Percentiles rank a stretch among this genome's conserved stretches.
Conservation (phyloP, 2,797 vertebrate genomes). For the Microhierax caerulescens region DNA sequence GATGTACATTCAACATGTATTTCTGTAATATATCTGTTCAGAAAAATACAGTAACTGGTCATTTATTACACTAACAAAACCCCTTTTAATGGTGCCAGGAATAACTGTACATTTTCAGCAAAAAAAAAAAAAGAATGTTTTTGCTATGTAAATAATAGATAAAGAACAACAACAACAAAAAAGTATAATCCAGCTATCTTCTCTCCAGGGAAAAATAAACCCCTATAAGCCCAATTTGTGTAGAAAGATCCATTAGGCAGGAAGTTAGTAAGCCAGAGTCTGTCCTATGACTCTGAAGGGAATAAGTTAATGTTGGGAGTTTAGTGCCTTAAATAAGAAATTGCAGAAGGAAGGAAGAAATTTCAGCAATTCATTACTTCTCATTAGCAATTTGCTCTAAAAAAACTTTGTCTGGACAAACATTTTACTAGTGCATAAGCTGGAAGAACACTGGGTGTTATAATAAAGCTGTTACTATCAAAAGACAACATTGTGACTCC, state of each 20-base stretch:
- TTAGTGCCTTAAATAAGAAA: constrained; percentile 51
- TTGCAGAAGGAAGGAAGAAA: constrained; percentile 40
- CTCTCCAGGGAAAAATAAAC: constrained; percentile 67
- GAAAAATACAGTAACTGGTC: constrained; percentile 10
- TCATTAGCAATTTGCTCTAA: constrained; percentile 15
- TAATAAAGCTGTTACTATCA: constrained; percentile 1
- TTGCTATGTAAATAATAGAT: constrained; percentile 78
- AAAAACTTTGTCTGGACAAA: constrained; percentile 3
- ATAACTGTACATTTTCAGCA: constrained; percentile 64
- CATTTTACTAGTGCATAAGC: neutral
- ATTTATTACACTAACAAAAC: constrained; percentile 33
- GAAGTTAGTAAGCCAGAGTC: constrained; percentile 69
- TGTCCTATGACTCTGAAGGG: constrained; percentile 52
- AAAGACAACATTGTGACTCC: neutral
- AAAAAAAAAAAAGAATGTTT: constrained; percentile 29
- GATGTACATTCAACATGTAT: neutral
- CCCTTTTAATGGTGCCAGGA: constrained; percentile 63
- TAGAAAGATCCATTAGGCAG: constrained; percentile 74
- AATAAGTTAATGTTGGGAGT: constrained; percentile 42
- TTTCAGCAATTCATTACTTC: constrained; percentile 53
- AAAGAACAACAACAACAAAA: constrained; percentile 52
- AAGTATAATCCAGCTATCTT: constrained; percentile 52
- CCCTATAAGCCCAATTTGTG: constrained; percentile 54
- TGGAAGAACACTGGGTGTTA: neutral
- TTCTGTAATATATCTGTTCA: neutral